These are phyloP conservation scores for Acanthosepion pharaonis DNA, from an alignment of 2,888 invertebrate genomes.

Conservation along the genomic window DNA sequence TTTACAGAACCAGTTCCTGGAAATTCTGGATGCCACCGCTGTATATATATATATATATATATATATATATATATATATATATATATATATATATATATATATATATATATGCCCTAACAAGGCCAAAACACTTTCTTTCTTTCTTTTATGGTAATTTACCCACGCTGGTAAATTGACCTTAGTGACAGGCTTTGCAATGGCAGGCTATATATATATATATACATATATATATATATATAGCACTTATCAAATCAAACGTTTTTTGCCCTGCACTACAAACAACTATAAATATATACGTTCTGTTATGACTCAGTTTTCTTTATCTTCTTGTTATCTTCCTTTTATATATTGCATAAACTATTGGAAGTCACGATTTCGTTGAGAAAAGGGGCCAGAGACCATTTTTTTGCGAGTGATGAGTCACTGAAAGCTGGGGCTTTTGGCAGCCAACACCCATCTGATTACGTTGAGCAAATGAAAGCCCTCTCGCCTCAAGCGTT, in stretches of 20 bases:
- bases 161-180: too few relatives aligned
- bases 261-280: not conserved
- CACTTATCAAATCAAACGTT: not conserved
- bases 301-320: not conserved
- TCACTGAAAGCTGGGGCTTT: not conserved
- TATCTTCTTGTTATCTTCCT: not conserved
- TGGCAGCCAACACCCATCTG: not conserved
- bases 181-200: too few relatives aligned
- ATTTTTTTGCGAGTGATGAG: not conserved
- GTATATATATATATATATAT: too few relatives aligned
- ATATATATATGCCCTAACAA: too few relatives aligned
- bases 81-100: too few relatives aligned
- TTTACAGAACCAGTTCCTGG: too few relatives aligned
- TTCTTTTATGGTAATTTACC: too few relatives aligned
- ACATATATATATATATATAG: too few relatives aligned
- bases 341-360: not conserved
- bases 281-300: not conserved
- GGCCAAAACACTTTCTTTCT: too few relatives aligned
- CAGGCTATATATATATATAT: too few relatives aligned
- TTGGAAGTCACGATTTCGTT: not conserved
- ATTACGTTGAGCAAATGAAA: not conserved
- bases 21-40: too few relatives aligned
- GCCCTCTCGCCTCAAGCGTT: not conserved
- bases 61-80: too few relatives aligned
- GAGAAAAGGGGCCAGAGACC: not conserved